Conservation (phyloP, 1,140 invertebrate species). For the Nasonia vitripennis region DNA sequence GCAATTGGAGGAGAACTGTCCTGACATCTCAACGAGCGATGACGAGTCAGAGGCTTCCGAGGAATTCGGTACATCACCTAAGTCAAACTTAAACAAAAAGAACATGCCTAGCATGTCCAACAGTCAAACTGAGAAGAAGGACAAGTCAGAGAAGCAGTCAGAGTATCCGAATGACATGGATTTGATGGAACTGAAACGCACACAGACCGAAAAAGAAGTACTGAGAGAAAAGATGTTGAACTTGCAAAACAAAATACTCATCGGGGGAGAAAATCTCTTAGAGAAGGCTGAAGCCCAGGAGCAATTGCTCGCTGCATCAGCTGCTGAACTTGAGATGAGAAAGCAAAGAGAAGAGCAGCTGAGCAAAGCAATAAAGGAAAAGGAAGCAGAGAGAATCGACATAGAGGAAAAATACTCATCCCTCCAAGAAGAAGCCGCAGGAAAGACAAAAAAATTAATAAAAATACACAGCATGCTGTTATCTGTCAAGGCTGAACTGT, state of each 20-base stretch:
- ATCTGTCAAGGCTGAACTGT: conserved; percentile 89
- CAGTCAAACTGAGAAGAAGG: conserved; percentile 63
- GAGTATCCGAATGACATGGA: conserved; percentile 70
- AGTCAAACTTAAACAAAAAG: conserved; percentile 1
- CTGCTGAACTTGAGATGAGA: conserved; percentile 91
- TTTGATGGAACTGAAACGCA: conserved; percentile 72
- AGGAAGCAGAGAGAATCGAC: conserved; percentile 94
- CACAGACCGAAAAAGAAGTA: conserved; percentile 83
- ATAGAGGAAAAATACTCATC: conserved; percentile 97
- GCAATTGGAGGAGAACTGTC: conserved; percentile 83
- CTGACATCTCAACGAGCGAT: conserved; percentile 68
- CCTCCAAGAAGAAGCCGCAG: conserved; percentile 94
- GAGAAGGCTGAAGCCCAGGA: conserved; percentile 98
- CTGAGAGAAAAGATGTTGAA: conserved; percentile 91
- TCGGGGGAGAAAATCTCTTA: conserved; percentile 98
- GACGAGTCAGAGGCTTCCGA: conserved; percentile 64
- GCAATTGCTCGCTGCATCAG: conserved; percentile 90
- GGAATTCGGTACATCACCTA: conserved; percentile 52
- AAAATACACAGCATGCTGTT: conserved; percentile 89
- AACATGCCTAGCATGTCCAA: conserved; percentile 44
- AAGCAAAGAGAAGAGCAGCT: conserved; percentile 89
- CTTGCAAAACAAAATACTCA: conserved; percentile 96
- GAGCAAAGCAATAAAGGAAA: conserved; percentile 87
- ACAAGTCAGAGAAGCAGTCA: conserved; percentile 70
- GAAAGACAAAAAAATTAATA: conserved; percentile 95